phyloP scores from a whole-genome alignment of 1,140 invertebrate genomes.

The Neoseiulus cucumeris region DNA sequence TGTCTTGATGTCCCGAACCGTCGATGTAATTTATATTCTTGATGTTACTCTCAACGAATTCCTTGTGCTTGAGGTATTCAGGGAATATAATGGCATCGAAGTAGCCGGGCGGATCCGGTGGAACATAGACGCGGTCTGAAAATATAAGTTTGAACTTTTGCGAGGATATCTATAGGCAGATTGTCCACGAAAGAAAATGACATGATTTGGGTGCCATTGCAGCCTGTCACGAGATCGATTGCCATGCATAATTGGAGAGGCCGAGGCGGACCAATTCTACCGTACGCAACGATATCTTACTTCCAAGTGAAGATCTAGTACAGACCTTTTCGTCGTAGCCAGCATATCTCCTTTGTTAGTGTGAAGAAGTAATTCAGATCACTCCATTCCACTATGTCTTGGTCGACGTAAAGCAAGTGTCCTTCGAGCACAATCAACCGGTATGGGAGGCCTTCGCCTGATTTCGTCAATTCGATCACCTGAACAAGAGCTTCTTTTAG shows the following conservation, averaged over 20 bases:
- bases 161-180: no score
- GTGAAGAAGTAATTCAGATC: slow-evolving; percentile 1
- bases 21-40: not conserved
- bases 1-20: not conserved
- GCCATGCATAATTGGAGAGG: no score
- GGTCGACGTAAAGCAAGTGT: not conserved
- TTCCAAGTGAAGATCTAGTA: no score
- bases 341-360: not conserved
- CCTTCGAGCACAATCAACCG: not conserved
- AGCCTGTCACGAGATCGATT: no score
- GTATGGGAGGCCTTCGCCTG: not conserved
- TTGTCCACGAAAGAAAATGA: no score
- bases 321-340: not conserved
- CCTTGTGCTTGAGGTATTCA: not conserved
- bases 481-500: no score
- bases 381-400: not conserved
- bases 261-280: no score
- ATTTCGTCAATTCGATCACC: not conserved
- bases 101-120: not conserved
- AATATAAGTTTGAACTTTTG: no score
- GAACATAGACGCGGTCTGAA: not conserved
- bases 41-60: not conserved
- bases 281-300: no score
- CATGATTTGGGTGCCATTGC: no score
- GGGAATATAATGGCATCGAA: not conserved